A percentile compares a stretch with the other conserved stretches of the same genome.
Evolutionary conservation across 53 echinoderm and acorn worm species (phyloP).

Genomic region (Echinarachnius parma): DNA sequence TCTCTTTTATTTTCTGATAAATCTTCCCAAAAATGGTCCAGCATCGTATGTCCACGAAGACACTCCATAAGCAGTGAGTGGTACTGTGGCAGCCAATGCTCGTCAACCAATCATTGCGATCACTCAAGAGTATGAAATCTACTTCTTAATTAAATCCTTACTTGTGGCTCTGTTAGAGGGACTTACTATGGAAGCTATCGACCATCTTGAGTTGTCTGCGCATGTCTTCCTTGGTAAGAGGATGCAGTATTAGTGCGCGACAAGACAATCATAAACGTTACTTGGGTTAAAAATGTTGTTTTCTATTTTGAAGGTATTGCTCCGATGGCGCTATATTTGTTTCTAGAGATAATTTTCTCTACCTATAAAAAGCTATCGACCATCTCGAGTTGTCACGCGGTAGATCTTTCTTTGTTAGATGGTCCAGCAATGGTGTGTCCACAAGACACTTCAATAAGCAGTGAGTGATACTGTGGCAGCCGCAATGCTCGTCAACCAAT

Average conservation of each 20-base stretch:
- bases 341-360: no score
- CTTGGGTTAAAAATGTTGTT: no score
- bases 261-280: no score
- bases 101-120: constrained; percentile 95
- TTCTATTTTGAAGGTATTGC: no score
- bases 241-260: no score
- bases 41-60: constrained; percentile 88
- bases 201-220: constrained; percentile 98
- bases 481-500: constrained; percentile 94
- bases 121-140: no score
- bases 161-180: no score
- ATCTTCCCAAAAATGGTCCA: constrained; percentile 97
- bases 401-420: constrained; percentile 94
- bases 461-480: constrained; percentile 85
- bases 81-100: constrained; percentile 90
- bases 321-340: no score
- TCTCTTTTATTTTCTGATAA: no score
- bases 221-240: no score
- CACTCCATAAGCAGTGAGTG: constrained; percentile 93
- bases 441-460: constrained; percentile 97
- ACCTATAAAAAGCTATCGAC: no score
- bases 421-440: constrained; percentile 92
- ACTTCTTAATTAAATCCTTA: neutral
- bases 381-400: no score
- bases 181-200: constrained; percentile 84